phyloP scores from a whole-genome alignment of 1,140 invertebrate species.

The Lasioglossum baleicum region DNA sequence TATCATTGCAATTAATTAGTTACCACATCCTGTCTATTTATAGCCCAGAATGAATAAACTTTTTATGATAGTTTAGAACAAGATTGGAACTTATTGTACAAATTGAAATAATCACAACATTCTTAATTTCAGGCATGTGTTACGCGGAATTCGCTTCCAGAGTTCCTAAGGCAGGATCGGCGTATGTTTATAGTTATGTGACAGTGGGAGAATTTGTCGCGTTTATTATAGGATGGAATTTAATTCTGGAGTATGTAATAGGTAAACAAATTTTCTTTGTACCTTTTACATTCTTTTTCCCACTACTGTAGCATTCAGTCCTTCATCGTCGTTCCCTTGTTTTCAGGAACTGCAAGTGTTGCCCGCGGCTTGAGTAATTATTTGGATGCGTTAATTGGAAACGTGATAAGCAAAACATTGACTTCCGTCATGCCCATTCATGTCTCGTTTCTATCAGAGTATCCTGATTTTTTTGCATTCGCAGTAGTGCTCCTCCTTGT shows the following conservation, averaged over 20 bases:
- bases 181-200: slow-evolving; percentile 94
- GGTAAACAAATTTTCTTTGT: slow-evolving; percentile 80
- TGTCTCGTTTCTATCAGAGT: slow-evolving; percentile 86
- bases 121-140: slow-evolving; percentile 82
- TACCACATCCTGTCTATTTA: too few species aligned
- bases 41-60: too few species aligned
- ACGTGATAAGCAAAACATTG: slow-evolving; percentile 87
- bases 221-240: slow-evolving; percentile 92
- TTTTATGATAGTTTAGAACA: not conserved
- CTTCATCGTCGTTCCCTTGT: slow-evolving; percentile 34
- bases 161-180: slow-evolving; percentile 92
- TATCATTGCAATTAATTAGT: too few species aligned
- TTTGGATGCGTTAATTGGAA: slow-evolving; percentile 89
- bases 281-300: not conserved
- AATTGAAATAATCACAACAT: not conserved
- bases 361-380: slow-evolving; percentile 94
- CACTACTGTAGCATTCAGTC: not conserved
- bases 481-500: slow-evolving; percentile 84
- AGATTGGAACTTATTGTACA: not conserved
- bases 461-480: slow-evolving; percentile 92
- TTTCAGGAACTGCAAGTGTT: slow-evolving; percentile 91
- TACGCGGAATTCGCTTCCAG: slow-evolving; percentile 94
- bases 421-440: slow-evolving; percentile 86
- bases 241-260: slow-evolving; percentile 94
- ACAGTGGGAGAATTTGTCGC: slow-evolving; percentile 91